These are phyloP conservation scores for Phymanthus crucifer DNA, from an alignment of 92 coral and sea anemone genomes.

Conservation along the genomic window DNA sequence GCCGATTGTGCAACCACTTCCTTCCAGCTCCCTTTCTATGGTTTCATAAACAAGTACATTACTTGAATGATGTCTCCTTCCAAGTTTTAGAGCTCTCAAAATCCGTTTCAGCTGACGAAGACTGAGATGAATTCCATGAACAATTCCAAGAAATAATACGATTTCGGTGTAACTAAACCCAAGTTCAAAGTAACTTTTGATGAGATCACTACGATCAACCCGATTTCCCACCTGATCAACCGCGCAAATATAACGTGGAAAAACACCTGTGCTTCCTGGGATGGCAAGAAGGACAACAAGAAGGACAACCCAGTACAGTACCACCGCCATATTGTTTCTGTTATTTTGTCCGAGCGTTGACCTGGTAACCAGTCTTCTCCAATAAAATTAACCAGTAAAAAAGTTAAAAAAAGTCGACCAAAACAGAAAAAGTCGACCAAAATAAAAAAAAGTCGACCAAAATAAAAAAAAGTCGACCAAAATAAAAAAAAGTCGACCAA, in stretches of 20 bases:
- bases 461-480: too few species aligned
- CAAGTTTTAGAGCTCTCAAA: conserved; percentile 1
- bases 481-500: too few species aligned
- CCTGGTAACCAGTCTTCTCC: neutral
- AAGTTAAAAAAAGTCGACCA: too few species aligned
- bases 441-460: too few species aligned
- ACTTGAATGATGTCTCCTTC: conserved; percentile 5
- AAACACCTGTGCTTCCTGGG: neutral
- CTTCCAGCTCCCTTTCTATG: conserved; percentile 28
- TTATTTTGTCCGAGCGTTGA: neutral
- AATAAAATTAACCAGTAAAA: too few species aligned
- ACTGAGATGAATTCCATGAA: conserved; percentile 54
- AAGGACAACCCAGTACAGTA: neutral
- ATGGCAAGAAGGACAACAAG: neutral
- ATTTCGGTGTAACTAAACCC: conserved; percentile 59
- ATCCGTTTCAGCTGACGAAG: conserved; percentile 50
- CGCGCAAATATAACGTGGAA: neutral
- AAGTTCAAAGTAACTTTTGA: conserved; percentile 38
- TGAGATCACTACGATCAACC: neutral
- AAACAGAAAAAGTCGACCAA: too few species aligned
- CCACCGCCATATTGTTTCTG: neutral
- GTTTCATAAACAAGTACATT: neutral
- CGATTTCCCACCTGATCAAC: neutral
- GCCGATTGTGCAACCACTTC: conserved; percentile 34
- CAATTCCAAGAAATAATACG: conserved; percentile 38